Evolutionary conservation across 2,797 vertebrate genomes (phyloP).

Genomic region (Argentina silus): DNA sequence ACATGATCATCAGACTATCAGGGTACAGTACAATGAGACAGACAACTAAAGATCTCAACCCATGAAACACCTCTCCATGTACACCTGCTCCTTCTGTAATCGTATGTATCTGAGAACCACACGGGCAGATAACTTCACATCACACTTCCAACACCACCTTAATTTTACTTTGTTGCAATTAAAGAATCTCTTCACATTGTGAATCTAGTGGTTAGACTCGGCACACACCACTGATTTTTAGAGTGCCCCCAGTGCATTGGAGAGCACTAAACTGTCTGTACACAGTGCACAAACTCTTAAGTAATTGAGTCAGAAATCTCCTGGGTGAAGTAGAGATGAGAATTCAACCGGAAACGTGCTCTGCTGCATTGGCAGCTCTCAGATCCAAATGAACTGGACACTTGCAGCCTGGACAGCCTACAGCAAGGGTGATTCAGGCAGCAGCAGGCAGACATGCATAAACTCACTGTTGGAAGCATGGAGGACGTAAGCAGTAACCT

Average conservation of each 20-base stretch:
- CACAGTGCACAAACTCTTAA: background rate
- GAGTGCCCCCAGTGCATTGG: background rate
- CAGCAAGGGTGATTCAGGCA: conserved; percentile 7
- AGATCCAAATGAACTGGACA: background rate
- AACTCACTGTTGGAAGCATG: background rate
- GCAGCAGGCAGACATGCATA: background rate
- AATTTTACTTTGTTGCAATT: background rate
- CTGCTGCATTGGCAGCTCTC: background rate
- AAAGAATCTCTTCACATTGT: background rate
- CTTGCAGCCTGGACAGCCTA: conserved; percentile 4
- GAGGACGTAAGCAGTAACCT: conserved; percentile 24
- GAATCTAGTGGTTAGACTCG: background rate
- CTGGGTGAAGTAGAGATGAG: background rate
- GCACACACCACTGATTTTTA: background rate
- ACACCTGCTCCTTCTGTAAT: background rate
- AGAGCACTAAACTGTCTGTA: background rate
- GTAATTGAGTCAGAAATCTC: background rate
- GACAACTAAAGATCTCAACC: no score
- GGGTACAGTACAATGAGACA: no score
- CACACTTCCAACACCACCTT: background rate
- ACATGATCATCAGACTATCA: background rate
- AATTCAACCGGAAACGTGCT: background rate
- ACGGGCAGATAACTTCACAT: background rate
- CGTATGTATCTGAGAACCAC: background rate
- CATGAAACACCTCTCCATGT: no score